phyloP scores from a whole-genome alignment of 1,140 invertebrate species.

The Conopomorpha cramerella region DNA sequence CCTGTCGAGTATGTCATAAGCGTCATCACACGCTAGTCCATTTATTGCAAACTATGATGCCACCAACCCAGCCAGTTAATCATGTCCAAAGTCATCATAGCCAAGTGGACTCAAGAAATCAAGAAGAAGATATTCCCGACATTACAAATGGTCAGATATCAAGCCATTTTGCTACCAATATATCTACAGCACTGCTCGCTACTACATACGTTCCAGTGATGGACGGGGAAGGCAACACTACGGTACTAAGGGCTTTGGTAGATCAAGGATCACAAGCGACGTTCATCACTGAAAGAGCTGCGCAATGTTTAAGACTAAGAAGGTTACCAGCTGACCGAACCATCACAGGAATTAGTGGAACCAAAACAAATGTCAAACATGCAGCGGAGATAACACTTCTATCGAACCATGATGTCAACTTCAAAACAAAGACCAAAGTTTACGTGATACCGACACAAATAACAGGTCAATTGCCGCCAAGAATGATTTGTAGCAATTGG shows the following conservation, averaged over 20 bases:
- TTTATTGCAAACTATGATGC: not conserved
- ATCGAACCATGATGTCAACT: not conserved
- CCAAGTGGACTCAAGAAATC: not conserved
- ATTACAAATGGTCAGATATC: too few species aligned
- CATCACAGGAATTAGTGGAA: not conserved
- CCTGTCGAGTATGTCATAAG: not conserved
- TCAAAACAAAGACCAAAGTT: not conserved
- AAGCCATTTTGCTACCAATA: not conserved
- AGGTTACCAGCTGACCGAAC: not conserved
- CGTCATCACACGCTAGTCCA: not conserved
- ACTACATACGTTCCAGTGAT: not conserved
- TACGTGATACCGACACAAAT: not conserved
- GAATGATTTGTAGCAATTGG: too few species aligned
- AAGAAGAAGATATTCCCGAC: not conserved
- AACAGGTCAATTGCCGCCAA: not conserved
- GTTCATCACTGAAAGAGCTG: conserved; percentile 1
- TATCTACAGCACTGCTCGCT: not conserved
- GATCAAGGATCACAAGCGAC: conserved; percentile 1
- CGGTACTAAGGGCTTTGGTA: not conserved
- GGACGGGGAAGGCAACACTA: not conserved
- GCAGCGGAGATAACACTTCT: not conserved
- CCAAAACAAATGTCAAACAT: not conserved
- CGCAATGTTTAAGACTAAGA: not conserved
- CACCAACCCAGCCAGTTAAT: not conserved
- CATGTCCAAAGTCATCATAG: not conserved